phyloP scores from a whole-genome alignment of 2,888 invertebrate species.

The Petrolisthes cinctipes region DNA sequence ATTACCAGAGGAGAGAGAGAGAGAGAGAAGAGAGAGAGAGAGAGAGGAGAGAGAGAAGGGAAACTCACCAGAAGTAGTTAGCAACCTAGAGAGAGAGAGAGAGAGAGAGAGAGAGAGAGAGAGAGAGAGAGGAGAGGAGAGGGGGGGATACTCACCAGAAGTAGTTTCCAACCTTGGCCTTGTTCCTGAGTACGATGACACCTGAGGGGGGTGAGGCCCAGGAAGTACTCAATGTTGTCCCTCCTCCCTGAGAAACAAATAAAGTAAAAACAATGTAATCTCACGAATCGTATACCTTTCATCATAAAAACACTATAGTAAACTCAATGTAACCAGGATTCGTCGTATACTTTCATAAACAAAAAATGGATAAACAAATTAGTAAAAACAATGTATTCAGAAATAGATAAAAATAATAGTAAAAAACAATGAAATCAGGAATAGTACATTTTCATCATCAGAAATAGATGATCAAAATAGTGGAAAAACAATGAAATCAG shows the following conservation, averaged over 20 bases:
- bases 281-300: too few species aligned
- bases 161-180: constrained; percentile 96
- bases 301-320: too few species aligned
- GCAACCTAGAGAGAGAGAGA: constrained; percentile 77
- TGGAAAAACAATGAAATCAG: too few species aligned
- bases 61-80: constrained; percentile 90
- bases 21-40: constrained; percentile 3
- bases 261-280: too few species aligned
- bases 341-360: too few species aligned
- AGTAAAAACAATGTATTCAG: too few species aligned
- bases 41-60: constrained; percentile 16
- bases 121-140: neutral
- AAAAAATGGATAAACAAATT: too few species aligned
- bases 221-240: constrained; percentile 95
- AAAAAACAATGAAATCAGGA: too few species aligned
- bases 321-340: too few species aligned
- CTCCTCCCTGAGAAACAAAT: constrained; percentile 81
- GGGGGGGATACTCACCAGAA: constrained; percentile 80
- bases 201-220: constrained; percentile 95
- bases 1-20: constrained; percentile 1
- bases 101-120: constrained; percentile 24
- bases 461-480: too few species aligned
- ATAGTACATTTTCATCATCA: too few species aligned
- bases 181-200: constrained; percentile 92
- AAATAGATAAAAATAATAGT: too few species aligned